Evolutionary conservation across 2,113 vertebrate genomes (phyloP), one percentile per base, ranked within the genome.

Genomic region (Pelvicachromis taeniatus): DNA sequence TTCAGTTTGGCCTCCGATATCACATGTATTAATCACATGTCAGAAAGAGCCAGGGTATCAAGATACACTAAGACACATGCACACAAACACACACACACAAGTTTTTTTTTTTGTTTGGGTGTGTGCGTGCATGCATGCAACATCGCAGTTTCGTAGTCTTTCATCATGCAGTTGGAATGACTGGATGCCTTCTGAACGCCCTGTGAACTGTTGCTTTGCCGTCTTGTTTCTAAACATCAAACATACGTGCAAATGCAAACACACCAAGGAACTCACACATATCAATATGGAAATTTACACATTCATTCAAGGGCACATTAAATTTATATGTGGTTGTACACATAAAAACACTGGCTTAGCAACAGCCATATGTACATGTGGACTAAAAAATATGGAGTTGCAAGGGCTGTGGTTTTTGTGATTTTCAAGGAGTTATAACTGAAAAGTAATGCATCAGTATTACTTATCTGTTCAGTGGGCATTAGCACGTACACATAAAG

Each of bases 111-210:
- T 6, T 75, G 23, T 50, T 2, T 75, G 58, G 9, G 33, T 3
- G 35, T 23, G 14, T n/a, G 45, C n/a, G 17, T 5, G 16, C n/a
- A 33, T 1, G 31, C 59, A n/a, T 58, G 77, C 13, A 78, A 38
- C 21, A 48, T 86, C 80, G 84, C 50, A 65, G 88, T 95, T 94
- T 93, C 94, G 93, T 59, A 7, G 45, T 91, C 90, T 95, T 94
- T 95, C 94, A 93, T 95, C 94, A 95, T 93, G 84, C 91, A 65
- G 78, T 68, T 53, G 86, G 68, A 79, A 83, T 88, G 89, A 89
- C 83, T 91, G 94, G 90, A 92, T 61, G 78, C 56, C 86, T 90
- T 86, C 86, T 88, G 88, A 91, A 87, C 48, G 7, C 59, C 50
- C 78, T 85, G 77, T 89, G 82, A 95, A 93, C 89, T 90, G 87